Percentiles rank a stretch among this genome's conserved stretches.
These are phyloP conservation scores for Vipera latastei DNA, from an alignment of 2,797 vertebrate species.

Conservation along the genomic window DNA sequence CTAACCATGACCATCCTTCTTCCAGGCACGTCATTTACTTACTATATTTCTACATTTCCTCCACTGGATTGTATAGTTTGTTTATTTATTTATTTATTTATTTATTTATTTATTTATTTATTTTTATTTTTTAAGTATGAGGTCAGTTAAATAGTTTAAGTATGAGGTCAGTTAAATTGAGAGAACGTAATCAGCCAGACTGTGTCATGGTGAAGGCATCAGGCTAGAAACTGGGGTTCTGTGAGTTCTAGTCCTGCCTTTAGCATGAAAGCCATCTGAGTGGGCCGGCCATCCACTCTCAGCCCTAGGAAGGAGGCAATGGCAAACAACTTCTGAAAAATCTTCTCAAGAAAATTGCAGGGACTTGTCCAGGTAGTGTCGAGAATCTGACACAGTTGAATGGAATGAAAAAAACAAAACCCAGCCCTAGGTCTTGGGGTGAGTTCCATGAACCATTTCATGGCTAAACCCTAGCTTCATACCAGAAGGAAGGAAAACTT, in stretches of 20 bases:
- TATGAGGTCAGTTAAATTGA: background rate
- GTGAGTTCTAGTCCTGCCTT: background rate
- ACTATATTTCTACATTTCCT: background rate
- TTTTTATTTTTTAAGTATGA: too few species aligned
- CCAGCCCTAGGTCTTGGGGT: background rate
- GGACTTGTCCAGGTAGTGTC: background rate
- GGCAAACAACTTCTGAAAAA: background rate
- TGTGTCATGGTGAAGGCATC: background rate
- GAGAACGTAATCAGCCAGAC: background rate
- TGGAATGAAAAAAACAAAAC: background rate
- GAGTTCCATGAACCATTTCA: background rate
- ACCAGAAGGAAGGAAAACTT: background rate
- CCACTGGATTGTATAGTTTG: background rate
- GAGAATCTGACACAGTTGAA: background rate
- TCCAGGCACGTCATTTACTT: background rate
- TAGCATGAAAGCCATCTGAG: background rate
- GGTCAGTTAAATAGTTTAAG: too few species aligned
- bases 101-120: too few species aligned
- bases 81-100: too few species aligned
- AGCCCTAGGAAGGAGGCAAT: background rate
- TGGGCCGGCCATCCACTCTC: background rate
- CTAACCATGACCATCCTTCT: background rate
- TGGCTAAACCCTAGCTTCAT: background rate
- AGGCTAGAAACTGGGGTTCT: background rate
- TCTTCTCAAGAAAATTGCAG: too few species aligned